Conservation (phyloP, 1,140 invertebrate genomes). For the Bacillus rossius region DNA sequence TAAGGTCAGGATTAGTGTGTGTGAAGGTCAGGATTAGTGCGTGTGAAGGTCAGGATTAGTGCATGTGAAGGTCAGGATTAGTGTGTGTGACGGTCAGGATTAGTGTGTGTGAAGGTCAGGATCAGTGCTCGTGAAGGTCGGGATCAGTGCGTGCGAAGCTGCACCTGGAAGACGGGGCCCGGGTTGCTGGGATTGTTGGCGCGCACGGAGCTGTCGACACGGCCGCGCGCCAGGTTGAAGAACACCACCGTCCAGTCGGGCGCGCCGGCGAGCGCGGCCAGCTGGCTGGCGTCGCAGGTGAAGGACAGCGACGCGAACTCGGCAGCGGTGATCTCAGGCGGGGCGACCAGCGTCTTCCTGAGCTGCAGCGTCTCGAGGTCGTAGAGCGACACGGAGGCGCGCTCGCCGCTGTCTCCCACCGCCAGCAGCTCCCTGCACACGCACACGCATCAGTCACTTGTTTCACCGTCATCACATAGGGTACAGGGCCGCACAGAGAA, state of each 20-base stretch:
- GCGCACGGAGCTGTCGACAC: conserved; percentile 68
- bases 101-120: too few species aligned
- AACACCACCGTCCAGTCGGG: conserved; percentile 75
- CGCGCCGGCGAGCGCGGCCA: conserved; percentile 70
- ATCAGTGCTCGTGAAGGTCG: too few species aligned
- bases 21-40: too few species aligned
- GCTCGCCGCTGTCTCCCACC: conserved; percentile 47
- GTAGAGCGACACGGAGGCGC: conserved; percentile 57
- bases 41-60: too few species aligned
- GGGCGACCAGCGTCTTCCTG: conserved; percentile 54
- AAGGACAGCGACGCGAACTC: conserved; percentile 70
- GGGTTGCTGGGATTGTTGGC: conserved; percentile 47
- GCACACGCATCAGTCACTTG: conserved; percentile 7
- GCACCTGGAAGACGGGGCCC: conserved; percentile 44
- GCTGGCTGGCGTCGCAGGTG: conserved; percentile 68
- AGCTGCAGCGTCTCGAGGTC: conserved; percentile 55
- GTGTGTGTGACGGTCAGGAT: too few species aligned
- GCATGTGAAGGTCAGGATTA: too few species aligned
- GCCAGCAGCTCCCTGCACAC: conserved; percentile 50
- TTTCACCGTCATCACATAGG: too few species aligned
- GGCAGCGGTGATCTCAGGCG: conserved; percentile 39
- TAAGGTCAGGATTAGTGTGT: too few species aligned
- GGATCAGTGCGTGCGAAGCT: too few species aligned
- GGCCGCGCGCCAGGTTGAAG: conserved; percentile 81
- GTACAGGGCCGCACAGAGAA: too few species aligned